Conservation (phyloP, 2,888 invertebrate genomes). For the Pterobdella sp. region DNA sequence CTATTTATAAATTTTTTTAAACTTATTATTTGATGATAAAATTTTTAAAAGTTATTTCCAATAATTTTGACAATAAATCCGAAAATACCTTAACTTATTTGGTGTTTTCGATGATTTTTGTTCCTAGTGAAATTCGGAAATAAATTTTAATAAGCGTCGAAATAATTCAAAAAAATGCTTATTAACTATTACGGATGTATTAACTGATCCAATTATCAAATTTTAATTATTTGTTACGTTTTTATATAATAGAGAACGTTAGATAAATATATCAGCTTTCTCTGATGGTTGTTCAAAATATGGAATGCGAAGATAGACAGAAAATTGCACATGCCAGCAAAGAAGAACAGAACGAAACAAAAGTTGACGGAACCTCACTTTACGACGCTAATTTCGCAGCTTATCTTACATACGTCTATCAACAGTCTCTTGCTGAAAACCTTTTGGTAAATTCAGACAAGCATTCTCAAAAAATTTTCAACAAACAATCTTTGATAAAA, state of each 20-base stretch:
- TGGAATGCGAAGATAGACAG: slow-evolving; percentile 10
- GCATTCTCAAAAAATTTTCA: neutral
- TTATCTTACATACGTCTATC: slow-evolving; percentile 19
- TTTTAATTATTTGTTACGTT: neutral
- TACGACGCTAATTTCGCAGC: slow-evolving; percentile 20
- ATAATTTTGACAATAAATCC: too few relatives aligned
- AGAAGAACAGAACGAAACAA: neutral
- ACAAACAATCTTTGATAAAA: neutral
- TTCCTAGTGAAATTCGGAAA: slow-evolving; percentile 12
- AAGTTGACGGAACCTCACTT: neutral
- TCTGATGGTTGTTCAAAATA: slow-evolving; percentile 14
- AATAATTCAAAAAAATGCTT: neutral
- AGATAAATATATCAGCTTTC: neutral
- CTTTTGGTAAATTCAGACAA: slow-evolving; percentile 11
- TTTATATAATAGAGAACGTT: neutral
- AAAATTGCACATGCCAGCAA: neutral
- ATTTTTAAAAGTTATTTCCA: too few relatives aligned
- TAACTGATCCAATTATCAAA: neutral
- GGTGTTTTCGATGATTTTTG: slow-evolving; percentile 14
- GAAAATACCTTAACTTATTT: neutral
- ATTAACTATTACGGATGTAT: neutral
- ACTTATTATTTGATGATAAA: too few relatives aligned
- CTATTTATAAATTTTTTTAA: too few relatives aligned
- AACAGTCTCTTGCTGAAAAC: slow-evolving; percentile 23
- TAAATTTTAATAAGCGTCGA: slow-evolving; percentile 12